A percentile compares a stretch with the other conserved stretches of the same genome.
These are phyloP conservation scores for Gonatopus flavifemur DNA, from an alignment of 1,140 invertebrate genomes.

Conservation along the genomic window DNA sequence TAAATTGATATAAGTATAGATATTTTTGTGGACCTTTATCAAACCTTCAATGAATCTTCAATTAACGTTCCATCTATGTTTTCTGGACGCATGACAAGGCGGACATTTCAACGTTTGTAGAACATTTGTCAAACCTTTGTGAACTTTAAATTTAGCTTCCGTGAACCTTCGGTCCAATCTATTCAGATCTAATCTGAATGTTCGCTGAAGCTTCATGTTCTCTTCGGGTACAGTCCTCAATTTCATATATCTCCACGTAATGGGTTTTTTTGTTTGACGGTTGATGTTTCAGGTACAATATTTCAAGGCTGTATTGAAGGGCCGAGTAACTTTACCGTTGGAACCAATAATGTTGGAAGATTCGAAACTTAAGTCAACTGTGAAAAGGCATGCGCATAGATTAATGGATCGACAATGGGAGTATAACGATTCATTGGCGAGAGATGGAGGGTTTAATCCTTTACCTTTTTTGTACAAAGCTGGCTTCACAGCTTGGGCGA, in stretches of 20 bases:
- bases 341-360: slow-evolving; percentile 39
- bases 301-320: slow-evolving; percentile 60
- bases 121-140: no score
- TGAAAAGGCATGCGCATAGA: slow-evolving; percentile 42
- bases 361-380: slow-evolving; percentile 18
- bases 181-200: no score
- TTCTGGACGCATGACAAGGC: no score
- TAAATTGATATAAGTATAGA: no score
- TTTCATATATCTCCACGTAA: not conserved
- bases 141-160: no score
- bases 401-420: slow-evolving; percentile 40
- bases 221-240: no score
- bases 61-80: no score
- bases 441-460: slow-evolving; percentile 28
- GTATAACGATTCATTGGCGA: slow-evolving; percentile 43
- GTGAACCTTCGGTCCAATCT: no score
- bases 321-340: slow-evolving; percentile 56
- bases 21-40: no score
- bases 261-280: not conserved
- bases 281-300: slow-evolving; percentile 56
- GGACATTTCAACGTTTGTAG: no score
- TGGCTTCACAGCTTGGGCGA: slow-evolving; percentile 31
- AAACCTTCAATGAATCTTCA: no score
- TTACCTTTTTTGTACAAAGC: slow-evolving; percentile 39
- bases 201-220: no score